A percentile compares a stretch with the other conserved stretches of the same genome.
phyloP scores from a whole-genome alignment of 2,888 invertebrate genomes.

The Aspidapion aeneum region DNA sequence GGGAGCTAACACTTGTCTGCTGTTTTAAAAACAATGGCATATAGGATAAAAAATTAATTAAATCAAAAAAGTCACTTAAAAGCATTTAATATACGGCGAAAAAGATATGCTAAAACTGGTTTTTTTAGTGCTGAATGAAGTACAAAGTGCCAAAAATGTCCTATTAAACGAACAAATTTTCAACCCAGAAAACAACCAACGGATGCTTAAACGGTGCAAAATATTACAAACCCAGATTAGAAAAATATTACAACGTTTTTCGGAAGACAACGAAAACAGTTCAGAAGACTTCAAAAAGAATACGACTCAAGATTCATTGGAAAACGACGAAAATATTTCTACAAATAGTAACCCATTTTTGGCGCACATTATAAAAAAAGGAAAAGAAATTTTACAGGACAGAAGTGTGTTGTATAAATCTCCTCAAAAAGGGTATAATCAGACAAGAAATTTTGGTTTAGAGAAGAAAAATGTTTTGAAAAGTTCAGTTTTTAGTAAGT shows the following conservation, averaged over 20 bases:
- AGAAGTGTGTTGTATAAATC: slow-evolving; percentile 40
- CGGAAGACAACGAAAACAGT: slow-evolving; percentile 13
- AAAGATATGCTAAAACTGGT: too few relatives aligned
- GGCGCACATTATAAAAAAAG: slow-evolving; percentile 35
- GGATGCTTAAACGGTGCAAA: slow-evolving; percentile 39
- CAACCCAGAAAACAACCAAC: slow-evolving; percentile 22
- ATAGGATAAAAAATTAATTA: too few relatives aligned
- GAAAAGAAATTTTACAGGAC: slow-evolving; percentile 40
- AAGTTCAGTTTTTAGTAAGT: too few relatives aligned
- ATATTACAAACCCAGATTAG: slow-evolving; percentile 34
- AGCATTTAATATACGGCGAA: too few relatives aligned
- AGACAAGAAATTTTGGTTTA: not conserved
- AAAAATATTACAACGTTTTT: slow-evolving; percentile 32
- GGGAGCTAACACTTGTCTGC: too few relatives aligned
- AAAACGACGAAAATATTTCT: not conserved
- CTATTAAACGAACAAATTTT: slow-evolving; percentile 27
- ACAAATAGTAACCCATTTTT: slow-evolving; percentile 28
- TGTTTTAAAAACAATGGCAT: too few relatives aligned
- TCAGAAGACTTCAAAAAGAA: not conserved
- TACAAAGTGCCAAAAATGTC: slow-evolving; percentile 29
- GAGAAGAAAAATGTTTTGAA: not conserved
- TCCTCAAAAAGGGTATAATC: slow-evolving; percentile 26
- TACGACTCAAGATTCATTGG: not conserved
- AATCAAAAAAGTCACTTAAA: too few relatives aligned
- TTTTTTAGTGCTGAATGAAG: slow-evolving; percentile 38